Percentiles rank a stretch among this genome's conserved stretches.
These are phyloP conservation scores for Frankliniella intonsa DNA, from an alignment of 2,888 invertebrate genomes.

Conservation along the genomic window DNA sequence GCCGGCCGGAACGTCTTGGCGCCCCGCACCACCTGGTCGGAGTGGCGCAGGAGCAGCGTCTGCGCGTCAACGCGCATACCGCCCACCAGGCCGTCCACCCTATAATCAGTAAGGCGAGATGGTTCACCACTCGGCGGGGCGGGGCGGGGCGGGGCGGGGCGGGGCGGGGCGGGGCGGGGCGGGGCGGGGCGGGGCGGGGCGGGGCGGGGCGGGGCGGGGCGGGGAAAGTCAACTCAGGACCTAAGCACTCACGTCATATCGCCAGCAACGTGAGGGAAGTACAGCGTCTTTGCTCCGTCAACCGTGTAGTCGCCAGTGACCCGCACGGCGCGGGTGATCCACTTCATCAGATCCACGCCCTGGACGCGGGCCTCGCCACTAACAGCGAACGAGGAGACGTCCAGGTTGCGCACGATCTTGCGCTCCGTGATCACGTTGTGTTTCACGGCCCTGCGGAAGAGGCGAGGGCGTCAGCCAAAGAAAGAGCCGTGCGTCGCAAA, in stretches of 20 bases:
- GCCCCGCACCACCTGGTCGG: not conserved
- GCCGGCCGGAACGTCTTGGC: not conserved
- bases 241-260: not conserved
- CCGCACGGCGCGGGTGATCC: not conserved
- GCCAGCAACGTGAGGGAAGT: not conserved
- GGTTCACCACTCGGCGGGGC: not conserved
- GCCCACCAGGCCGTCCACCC: not conserved
- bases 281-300: not conserved
- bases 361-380: not conserved
- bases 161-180: too few relatives aligned
- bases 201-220: not conserved
- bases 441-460: not conserved
- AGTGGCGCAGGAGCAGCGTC: not conserved
- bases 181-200: too few relatives aligned
- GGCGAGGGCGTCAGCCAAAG: not conserved
- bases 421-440: not conserved
- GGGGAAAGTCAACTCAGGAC: not conserved
- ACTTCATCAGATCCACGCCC: not conserved
- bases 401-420: not conserved
- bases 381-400: not conserved
- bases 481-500: not conserved
- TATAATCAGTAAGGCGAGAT: not conserved
- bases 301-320: not conserved
- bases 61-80: not conserved
- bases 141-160: not conserved